Evolutionary conservation across 1,140 invertebrate species (phyloP), one percentile per base, ranked within the genome.

Genomic region (Nixonia krombeini): DNA sequence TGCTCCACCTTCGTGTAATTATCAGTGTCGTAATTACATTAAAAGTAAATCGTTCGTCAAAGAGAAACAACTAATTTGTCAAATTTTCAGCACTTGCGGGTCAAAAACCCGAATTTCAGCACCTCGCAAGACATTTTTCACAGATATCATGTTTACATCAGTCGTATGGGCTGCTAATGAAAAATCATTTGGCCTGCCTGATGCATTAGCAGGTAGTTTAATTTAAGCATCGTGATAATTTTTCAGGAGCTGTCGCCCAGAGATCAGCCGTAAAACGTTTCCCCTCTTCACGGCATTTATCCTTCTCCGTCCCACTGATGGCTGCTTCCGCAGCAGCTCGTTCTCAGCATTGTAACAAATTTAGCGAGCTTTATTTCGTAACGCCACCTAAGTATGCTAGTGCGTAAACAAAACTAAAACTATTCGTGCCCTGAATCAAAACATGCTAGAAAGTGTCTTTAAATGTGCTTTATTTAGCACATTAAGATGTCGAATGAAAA

Each of bases 151-250:
- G 42, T 33, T 33, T 23, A 41, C 16, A 23, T 29, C 5, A 1
- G 13, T n/a, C 1, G 13, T 31, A 45, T 31, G n/a, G 8, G 13
- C 51, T 37, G 18, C 13, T 37, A 53, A 62, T 62, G 47, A 62
- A 62, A 52, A 68, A 68, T 68, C 50, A 62, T 62, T 62, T 46
- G 41, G 35, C 21, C 37, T 53, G 15, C 38, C 41, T 41, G 40
- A 61, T 57, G 35, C 68, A 72, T 69, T 70, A 74, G 57, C 69
- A 68, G 67, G 68, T 69, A 69, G 64, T 76, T 76, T 72, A 74
- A 65, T 68, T 70, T 67, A 65, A 72, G 59, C 59, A 70, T 76
- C 49, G 38, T 12, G 47, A 63, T 72, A 72, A 75, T 73, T 72
- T 73, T 72, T 75, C 71, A 75, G 50, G 55, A 37, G 64, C 71